Percentiles rank a stretch among this genome's conserved stretches.
Evolutionary conservation across 2,888 invertebrate species (phyloP).

Genomic region (Platycnemis pennipes): DNA sequence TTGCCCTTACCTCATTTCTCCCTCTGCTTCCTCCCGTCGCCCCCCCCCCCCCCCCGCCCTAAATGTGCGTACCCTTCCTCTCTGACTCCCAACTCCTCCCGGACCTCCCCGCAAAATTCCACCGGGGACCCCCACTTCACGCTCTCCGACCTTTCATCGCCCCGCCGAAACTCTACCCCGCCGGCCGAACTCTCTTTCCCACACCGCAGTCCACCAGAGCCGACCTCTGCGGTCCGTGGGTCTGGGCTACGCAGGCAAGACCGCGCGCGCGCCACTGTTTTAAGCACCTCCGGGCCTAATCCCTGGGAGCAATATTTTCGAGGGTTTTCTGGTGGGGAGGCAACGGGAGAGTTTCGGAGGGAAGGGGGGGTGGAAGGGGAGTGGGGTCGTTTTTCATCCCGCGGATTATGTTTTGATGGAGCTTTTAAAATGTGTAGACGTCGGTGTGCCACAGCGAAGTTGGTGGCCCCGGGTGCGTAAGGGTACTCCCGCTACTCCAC

Average conservation of each 20-base stretch:
- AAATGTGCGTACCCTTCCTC: neutral
- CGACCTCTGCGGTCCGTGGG: constrained; percentile 22
- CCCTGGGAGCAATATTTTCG: constrained; percentile 9
- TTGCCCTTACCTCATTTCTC: neutral
- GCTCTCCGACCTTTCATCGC: neutral
- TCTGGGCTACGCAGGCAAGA: neutral
- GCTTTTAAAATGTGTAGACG: constrained; percentile 1
- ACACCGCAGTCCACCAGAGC: neutral
- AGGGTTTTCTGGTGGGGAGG: neutral
- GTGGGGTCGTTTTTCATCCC: neutral
- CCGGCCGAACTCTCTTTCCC: neutral
- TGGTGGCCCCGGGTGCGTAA: neutral
- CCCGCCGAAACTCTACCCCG: no score
- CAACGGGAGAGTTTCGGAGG: neutral
- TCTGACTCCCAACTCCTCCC: neutral
- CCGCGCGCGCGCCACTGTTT: neutral
- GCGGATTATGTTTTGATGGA: constrained; percentile 11
- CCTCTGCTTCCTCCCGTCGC: neutral
- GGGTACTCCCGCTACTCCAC: neutral
- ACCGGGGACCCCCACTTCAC: neutral
- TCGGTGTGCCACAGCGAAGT: neutral
- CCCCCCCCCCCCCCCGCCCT: neutral
- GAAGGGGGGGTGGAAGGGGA: neutral
- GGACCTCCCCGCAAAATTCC: neutral
- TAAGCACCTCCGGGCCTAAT: constrained; percentile 20